A percentile compares a stretch with the other conserved stretches of the same genome.
Evolutionary conservation across 2,888 invertebrate genomes (phyloP).

Genomic region (Mycalesis mineus): DNA sequence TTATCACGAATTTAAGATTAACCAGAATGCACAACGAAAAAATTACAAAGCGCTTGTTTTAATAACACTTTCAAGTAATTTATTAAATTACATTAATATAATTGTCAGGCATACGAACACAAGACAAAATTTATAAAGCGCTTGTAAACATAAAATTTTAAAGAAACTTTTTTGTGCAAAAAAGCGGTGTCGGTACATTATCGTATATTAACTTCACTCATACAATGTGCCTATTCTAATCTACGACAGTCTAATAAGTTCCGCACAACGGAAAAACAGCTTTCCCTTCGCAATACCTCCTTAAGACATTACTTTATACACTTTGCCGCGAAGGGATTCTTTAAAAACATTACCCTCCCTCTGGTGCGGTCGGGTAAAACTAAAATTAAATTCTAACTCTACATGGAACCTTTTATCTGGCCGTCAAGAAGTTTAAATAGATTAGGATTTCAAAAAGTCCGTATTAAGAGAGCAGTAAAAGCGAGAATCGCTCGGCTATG

Average conservation of each 20-base stretch:
- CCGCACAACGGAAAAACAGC: constrained; percentile 76
- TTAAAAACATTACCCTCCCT: neutral
- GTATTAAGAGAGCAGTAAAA: constrained; percentile 45
- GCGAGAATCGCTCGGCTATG: constrained; percentile 32
- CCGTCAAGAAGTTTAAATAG: constrained; percentile 39
- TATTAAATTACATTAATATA: no score
- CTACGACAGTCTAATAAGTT: constrained; percentile 75
- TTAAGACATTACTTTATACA: constrained; percentile 63
- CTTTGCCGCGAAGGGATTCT: constrained; percentile 54
- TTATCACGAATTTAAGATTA: no score
- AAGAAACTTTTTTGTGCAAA: neutral
- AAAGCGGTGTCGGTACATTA: constrained; percentile 41
- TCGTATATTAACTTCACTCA: constrained; percentile 54
- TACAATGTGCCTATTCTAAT: constrained; percentile 67
- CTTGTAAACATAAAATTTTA: no score
- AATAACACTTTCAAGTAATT: no score
- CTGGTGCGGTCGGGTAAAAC: constrained; percentile 32
- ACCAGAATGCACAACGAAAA: no score
- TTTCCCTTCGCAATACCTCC: constrained; percentile 57
- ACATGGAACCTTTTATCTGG: constrained; percentile 65
- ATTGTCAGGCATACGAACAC: no score
- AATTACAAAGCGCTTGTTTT: no score
- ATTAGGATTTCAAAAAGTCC: constrained; percentile 19
- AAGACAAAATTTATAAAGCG: no score
- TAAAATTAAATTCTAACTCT: constrained; percentile 52